A percentile compares a stretch with the other conserved stretches of the same genome.
These are phyloP conservation scores for Macrotus californicus DNA, from an alignment of 2,113 vertebrate species.

Conservation along the genomic window DNA sequence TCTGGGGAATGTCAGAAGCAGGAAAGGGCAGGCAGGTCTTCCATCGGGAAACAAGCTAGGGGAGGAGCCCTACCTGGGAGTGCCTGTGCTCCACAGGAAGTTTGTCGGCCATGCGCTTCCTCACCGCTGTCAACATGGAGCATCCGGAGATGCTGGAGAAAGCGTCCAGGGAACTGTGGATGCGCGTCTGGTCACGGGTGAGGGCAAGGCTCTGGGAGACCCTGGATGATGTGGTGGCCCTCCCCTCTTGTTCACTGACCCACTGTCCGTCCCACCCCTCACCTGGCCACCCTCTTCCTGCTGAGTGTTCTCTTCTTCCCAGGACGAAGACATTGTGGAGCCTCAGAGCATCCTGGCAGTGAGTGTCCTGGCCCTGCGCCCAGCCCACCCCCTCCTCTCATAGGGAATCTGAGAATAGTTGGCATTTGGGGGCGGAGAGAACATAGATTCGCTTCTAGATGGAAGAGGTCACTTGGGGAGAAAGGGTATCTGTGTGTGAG, in stretches of 20 bases:
- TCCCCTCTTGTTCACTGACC: neutral
- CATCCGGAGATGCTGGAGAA: constrained; percentile 77
- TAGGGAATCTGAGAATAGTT: neutral
- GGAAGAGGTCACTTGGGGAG: neutral
- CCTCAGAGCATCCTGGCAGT: constrained; percentile 75
- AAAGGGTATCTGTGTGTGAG: neutral
- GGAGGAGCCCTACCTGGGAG: neutral
- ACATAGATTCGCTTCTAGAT: neutral
- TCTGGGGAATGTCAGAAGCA: neutral
- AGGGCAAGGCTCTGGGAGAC: neutral
- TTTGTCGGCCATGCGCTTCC: constrained; percentile 86
- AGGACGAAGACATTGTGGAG: constrained; percentile 86
- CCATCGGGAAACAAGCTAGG: too few species aligned
- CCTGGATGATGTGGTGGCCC: neutral
- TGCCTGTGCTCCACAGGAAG: constrained; percentile 76
- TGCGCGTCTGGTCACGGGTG: constrained; percentile 83
- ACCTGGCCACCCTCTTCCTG: neutral
- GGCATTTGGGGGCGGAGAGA: neutral
- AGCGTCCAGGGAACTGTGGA: constrained; percentile 88
- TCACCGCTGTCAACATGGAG: constrained; percentile 79
- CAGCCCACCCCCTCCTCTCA: neutral
- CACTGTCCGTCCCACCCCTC: neutral
- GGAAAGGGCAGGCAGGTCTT: neutral
- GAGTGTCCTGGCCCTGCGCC: neutral
- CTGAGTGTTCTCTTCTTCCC: neutral